Percentiles rank a stretch among this genome's conserved stretches.
These are phyloP conservation scores for Sarcoramphus papa DNA, from an alignment of 2,797 vertebrate species.

Conservation along the genomic window DNA sequence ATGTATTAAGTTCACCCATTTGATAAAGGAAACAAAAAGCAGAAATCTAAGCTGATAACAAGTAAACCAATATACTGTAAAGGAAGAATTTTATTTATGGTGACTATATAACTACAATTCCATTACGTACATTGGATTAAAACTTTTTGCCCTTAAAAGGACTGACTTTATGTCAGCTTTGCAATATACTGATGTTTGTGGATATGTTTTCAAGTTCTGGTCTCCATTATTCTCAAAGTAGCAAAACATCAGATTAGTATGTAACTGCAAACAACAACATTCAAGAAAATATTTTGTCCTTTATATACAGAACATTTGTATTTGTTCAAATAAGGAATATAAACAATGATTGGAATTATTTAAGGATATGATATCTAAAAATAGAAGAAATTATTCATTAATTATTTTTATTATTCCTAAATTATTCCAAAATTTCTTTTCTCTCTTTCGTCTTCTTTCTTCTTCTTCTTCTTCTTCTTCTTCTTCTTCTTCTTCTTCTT, in stretches of 20 bases:
- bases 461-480: background rate
- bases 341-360: background rate
- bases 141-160: background rate
- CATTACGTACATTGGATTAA: background rate
- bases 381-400: background rate
- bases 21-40: conserved; percentile 34
- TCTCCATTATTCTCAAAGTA: background rate
- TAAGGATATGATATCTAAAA: background rate
- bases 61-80: background rate
- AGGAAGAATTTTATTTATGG: background rate
- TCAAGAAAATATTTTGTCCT: background rate
- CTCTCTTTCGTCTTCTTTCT: background rate
- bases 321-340: background rate
- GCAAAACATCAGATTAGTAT: background rate
- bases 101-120: background rate
- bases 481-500: background rate
- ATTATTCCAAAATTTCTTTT: background rate
- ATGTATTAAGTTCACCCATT: background rate
- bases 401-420: background rate
- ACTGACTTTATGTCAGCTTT: background rate
- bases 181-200: background rate
- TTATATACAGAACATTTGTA: background rate
- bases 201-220: background rate
- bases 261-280: background rate
- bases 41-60: background rate